Evolutionary conservation across 2,113 vertebrate genomes (phyloP).

Genomic region (Pachycephala philippinensis): DNA sequence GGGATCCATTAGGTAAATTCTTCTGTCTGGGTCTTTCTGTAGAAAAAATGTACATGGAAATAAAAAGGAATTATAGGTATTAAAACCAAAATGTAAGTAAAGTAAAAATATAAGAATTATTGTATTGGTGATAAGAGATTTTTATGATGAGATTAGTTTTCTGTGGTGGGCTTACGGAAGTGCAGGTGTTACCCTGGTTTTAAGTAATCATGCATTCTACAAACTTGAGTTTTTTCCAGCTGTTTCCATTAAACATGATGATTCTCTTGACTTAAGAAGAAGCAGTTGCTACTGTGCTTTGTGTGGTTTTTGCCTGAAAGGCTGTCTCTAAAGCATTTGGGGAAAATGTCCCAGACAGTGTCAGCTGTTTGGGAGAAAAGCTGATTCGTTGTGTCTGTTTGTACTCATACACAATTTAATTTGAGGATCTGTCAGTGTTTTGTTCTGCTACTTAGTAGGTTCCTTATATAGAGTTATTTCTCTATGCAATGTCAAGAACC

Average conservation of each 20-base stretch:
- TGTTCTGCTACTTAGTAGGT: not conserved
- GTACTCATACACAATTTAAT: not conserved
- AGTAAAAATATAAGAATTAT: not conserved
- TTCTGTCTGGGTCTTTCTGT: not conserved
- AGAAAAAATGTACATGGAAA: not conserved
- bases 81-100: not conserved
- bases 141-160: not conserved
- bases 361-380: not conserved
- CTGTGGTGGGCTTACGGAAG: not conserved
- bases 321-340: not conserved
- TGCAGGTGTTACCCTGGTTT: not conserved
- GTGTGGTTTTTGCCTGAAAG: not conserved
- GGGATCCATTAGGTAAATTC: slow-evolving; percentile 90
- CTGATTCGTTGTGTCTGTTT: not conserved
- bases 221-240: not conserved
- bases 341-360: not conserved
- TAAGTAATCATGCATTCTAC: not conserved
- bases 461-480: not conserved
- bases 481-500: not conserved
- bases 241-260: not conserved
- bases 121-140: not conserved
- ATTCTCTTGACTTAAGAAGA: not conserved
- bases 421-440: not conserved
- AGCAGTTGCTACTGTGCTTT: not conserved
- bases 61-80: not conserved